Evolutionary conservation across 2,113 vertebrate species (phyloP), one percentile per base, ranked within the genome.

Genomic region (Vicugna pacos): DNA sequence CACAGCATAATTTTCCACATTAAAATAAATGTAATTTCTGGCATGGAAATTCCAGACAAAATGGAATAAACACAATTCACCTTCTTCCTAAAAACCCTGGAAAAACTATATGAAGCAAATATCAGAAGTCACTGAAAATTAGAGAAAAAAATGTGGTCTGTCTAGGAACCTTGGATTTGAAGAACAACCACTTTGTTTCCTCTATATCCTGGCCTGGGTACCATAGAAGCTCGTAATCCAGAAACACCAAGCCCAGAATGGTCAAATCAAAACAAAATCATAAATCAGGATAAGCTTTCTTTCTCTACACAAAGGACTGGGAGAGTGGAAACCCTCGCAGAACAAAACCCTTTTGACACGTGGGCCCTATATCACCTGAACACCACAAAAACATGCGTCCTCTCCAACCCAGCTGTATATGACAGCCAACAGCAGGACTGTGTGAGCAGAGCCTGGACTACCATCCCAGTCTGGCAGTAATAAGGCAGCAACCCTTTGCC

Each of bases 21-120:
- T 88, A 81, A 96, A 88, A 62, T 79, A 83, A 95, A 69, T 88
- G 32, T 19, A 26, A 85, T 69, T 89, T 96, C 65, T 72, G 8
- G 5, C 56, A 83, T 19, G 28, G 32, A 50, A 50, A 13, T 79
- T 92, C 50, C 32, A 73, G 32, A 90, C 4, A 93, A 90, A 95
- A 80, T 50, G 4, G 10, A 81, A 8, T 93, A 56, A 89, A 48
- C 3, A 70, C 9, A 95, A 87, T 77, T 94, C 35, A 79, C 48
- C 13, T 38, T 75, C 58, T 75, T 64, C 22, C 65, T 65, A 64
- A 93, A 91, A 87, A 6, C 14, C 5, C 80, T 72, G 20, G 50
- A 67, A 93, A 72, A 96, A 7, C 10, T 46, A 73, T 10, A 46
- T 22, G n/a, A 84, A 62, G 6, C 22, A 84, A 72, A 38, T 17